Percentiles rank a stretch among this genome's conserved stretches.
Evolutionary conservation across 1,140 invertebrate species (phyloP).

Genomic region (Mya arenaria): DNA sequence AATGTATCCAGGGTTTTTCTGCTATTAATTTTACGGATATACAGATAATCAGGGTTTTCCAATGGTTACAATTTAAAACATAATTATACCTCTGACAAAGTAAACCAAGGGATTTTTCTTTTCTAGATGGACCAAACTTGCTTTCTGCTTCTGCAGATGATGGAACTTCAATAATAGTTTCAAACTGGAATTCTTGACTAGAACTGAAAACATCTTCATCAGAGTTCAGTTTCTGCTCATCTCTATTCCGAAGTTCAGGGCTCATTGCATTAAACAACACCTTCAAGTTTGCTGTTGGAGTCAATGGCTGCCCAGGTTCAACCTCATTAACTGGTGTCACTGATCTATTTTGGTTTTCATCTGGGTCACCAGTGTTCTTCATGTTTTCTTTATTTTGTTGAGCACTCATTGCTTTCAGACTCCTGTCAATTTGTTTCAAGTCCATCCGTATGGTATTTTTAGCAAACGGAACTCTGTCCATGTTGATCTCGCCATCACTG

Average conservation of each 20-base stretch:
- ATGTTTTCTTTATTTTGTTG: constrained; percentile 55
- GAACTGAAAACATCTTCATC: constrained; percentile 43
- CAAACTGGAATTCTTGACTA: constrained; percentile 51
- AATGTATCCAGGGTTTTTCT: too few relatives aligned
- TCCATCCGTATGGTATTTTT: constrained; percentile 53
- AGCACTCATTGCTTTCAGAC: constrained; percentile 48
- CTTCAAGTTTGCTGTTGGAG: constrained; percentile 81
- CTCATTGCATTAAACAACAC: constrained; percentile 80
- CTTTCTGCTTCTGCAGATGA: constrained; percentile 61
- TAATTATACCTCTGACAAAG: constrained; percentile 78
- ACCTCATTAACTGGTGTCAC: constrained; percentile 54
- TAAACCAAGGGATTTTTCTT: constrained; percentile 81
- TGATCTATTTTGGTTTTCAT: constrained; percentile 54
- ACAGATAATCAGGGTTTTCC: too few relatives aligned
- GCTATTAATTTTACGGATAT: too few relatives aligned
- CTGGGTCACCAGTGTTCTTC: constrained; percentile 2
- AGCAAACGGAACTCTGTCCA: constrained; percentile 50
- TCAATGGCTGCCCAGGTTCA: constrained; percentile 71
- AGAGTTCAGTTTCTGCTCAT: constrained; percentile 61
- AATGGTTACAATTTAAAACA: not conserved
- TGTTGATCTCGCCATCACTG: constrained; percentile 52
- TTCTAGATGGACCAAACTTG: constrained; percentile 70
- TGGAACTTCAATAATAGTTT: constrained; percentile 56
- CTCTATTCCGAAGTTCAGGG: constrained; percentile 77
- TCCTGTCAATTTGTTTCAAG: constrained; percentile 52